Base-by-base conservation (phyloP, 2,113 vertebrate genomes). In the Micromys minutus region DNA sequence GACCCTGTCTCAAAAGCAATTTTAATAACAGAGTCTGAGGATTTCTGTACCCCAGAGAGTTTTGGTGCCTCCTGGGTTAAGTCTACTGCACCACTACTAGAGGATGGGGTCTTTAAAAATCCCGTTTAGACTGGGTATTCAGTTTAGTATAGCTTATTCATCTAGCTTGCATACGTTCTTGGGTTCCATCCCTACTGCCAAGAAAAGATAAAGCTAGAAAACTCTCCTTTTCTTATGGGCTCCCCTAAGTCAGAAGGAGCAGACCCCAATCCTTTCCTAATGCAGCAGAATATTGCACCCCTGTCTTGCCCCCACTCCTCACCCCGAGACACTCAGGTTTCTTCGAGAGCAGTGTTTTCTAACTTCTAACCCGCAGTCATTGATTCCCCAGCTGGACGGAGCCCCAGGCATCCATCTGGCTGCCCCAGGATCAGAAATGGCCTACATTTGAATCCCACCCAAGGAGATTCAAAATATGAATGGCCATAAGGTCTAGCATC, bases 291-390 rank as follows among this genome's bases (percentile, higher is more conserved):
- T 39, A 42, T 80, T 76, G 26, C 71, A 22, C 17, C 47, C 63
- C 77, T 24, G 34, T 80, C 91, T 74, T 19, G 89, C 0, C 3
- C 80, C 84, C 75, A 7, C 94, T 95, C 94, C 94, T 0, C 31
- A 6, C 72, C 93, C 97, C 97, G 63, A 8, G 6, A 63, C 89
- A 83, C 93, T 97, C 1, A 1, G 55, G 91, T 94, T 97, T 92
- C 98, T 98, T 97, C 74, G 93, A 97, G 94, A 95, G 89, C 91
- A 88, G 45, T n/a, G 7, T 57, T 94, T 80, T 91, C 72, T n/a
- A 42, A 36, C 90, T 71, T 21, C 36, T 90, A 86, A 91, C 90
- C 75, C n/a, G 39, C 74, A 84, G 50, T 22, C 63, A 93, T 31
- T 17, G 65, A 96, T 95, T n/a, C 55, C 77, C 7, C 1, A 34